Percentiles rank a stretch among this genome's conserved stretches.
Evolutionary conservation across 30 jellyfish, hydroid and myxozoan genomes (phyloP).

Genomic region (Aurelia coerulea): DNA sequence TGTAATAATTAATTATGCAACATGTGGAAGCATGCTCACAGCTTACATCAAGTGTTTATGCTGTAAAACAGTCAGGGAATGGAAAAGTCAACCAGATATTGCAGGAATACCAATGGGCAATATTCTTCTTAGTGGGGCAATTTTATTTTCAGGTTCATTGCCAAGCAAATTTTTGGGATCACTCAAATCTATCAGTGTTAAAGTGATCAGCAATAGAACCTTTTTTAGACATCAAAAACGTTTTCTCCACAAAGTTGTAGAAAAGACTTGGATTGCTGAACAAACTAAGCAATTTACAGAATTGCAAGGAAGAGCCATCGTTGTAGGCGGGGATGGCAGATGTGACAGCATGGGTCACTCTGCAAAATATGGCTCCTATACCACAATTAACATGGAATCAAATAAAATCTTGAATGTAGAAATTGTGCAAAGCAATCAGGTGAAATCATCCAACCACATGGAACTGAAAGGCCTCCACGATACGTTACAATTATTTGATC

Average conservation of each 20-base stretch:
- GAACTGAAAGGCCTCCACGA: conserved; percentile 33
- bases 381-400: too few species aligned
- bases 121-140: conserved; percentile 15
- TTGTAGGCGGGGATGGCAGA: background rate
- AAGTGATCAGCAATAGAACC: conserved; percentile 9
- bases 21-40: conserved; percentile 30
- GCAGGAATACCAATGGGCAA: conserved; percentile 26
- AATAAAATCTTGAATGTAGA: too few species aligned
- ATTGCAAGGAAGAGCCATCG: conserved; percentile 10
- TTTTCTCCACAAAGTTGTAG: conserved; percentile 17
- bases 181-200: conserved; percentile 20
- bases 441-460: conserved; percentile 13
- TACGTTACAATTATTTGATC: conserved; percentile 16
- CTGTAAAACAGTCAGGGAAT: conserved; percentile 22
- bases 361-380: too few species aligned
- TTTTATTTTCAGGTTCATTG: conserved; percentile 17
- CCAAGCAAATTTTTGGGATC: conserved; percentile 23
- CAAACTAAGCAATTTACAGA: conserved; percentile 9
- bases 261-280: background rate
- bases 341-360: conserved; percentile 2
- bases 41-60: conserved; percentile 27
- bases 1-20: conserved; percentile 12
- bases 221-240: conserved; percentile 24
- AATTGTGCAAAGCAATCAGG: too few species aligned
- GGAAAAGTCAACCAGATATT: conserved; percentile 26